Percentiles rank a stretch among this genome's conserved stretches.
These are phyloP conservation scores for Zaprionus kolodkinae DNA, from an alignment of 1,140 invertebrate genomes.

Conservation along the genomic window DNA sequence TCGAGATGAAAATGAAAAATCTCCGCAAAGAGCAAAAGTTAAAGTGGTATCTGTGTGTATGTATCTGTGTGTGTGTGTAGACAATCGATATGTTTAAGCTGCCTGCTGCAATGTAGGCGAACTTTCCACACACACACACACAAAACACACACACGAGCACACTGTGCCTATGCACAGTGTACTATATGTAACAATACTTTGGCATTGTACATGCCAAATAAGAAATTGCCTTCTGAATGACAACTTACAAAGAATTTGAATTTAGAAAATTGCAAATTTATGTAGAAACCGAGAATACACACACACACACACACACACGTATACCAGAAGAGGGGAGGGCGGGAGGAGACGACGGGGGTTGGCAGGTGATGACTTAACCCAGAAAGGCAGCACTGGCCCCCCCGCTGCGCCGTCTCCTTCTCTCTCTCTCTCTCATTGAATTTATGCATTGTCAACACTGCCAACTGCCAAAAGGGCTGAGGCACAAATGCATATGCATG, in stretches of 20 bases:
- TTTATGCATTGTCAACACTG: conserved; percentile 41
- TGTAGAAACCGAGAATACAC: conserved; percentile 62
- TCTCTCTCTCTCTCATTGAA: conserved; percentile 5
- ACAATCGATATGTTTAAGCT: conserved; percentile 77
- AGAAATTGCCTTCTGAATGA: conserved; percentile 74
- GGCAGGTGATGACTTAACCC: conserved; percentile 17
- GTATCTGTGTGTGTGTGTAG: conserved; percentile 20
- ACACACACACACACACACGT: conserved; percentile 8
- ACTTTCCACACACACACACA: conserved; percentile 67
- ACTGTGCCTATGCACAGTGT: conserved; percentile 47
- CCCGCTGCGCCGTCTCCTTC: background rate
- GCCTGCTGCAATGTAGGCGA: conserved; percentile 70
- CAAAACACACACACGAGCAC: conserved; percentile 8
- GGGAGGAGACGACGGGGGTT: background rate
- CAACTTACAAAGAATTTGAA: conserved; percentile 83
- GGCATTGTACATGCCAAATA: conserved; percentile 56
- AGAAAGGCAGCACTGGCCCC: conserved; percentile 50
- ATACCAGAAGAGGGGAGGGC: background rate
- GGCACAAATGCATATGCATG: conserved; percentile 49
- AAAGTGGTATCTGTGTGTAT: conserved; percentile 59
- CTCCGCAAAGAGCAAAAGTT: conserved; percentile 75
- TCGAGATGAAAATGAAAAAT: conserved; percentile 56
- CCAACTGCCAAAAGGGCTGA: conserved; percentile 38
- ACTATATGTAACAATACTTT: conserved; percentile 44
- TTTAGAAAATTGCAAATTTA: conserved; percentile 82